Conservation (phyloP, 2,113 vertebrate species). For the Sardina pilchardus region DNA sequence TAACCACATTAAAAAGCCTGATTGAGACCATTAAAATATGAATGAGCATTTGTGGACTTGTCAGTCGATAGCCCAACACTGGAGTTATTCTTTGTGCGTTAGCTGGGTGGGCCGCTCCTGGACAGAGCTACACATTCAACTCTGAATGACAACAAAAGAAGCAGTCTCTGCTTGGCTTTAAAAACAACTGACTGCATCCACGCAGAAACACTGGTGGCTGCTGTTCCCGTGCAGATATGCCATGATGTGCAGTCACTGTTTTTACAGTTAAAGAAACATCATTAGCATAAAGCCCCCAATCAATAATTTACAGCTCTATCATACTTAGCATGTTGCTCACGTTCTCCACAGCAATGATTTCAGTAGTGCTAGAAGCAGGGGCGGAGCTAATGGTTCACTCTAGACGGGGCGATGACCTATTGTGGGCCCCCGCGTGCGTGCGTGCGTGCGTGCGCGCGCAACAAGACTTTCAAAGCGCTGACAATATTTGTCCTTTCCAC, state of each 20-base stretch:
- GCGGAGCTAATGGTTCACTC: no score
- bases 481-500: no score
- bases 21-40: background rate
- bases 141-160: background rate
- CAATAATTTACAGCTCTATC: constrained; percentile 8
- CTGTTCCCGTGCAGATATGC: background rate
- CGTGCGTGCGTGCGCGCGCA: no score
- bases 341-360: background rate
- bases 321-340: constrained; percentile 6
- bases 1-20: constrained; percentile 1
- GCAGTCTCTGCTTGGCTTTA: background rate
- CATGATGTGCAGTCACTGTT: background rate
- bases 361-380: background rate
- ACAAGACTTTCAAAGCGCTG: no score
- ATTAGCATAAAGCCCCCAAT: constrained; percentile 17
- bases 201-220: background rate
- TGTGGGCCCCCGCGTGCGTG: no score
- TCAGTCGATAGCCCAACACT: background rate
- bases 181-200: constrained; percentile 5
- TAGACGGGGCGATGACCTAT: no score
- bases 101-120: background rate
- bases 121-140: background rate
- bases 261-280: background rate
- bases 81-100: background rate
- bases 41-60: background rate